Evolutionary conservation across 2,888 invertebrate genomes (phyloP), one percentile per base, ranked within the genome.

Genomic region (Acronicta leporina): DNA sequence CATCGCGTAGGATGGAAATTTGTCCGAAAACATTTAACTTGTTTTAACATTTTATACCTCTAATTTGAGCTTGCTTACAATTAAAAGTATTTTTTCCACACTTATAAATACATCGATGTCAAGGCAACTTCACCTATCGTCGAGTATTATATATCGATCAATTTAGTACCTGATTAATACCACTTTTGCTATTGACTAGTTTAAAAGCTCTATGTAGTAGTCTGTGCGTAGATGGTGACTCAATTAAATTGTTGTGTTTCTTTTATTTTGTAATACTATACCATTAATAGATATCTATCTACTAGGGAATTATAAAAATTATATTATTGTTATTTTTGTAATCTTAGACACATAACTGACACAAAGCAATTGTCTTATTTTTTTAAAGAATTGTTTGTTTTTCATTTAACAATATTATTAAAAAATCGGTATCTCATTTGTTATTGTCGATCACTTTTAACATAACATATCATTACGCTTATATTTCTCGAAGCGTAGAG

Each of bases 1-100:
- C 64, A 64, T 48, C 1, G 50, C 40, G 75, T 68, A 50, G 77
- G 73, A 11, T 15, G 43, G 8, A 35, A 5, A 45, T 42, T 16
- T 14, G 11, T 30, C 41, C 27, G 43, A 52, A 63, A 59, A 40
- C 25, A 33, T 16, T 49, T 38, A 30, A n/a, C 0, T 38, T 38
- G 5, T n/a, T 57, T 46, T n/a, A 25, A 55, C 57, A 60, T 61
- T 56, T 35, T 33, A 15, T 10, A 14, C 6, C 4, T 16, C 14
- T 35, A 42, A 43, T 43, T n/a, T 53, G 13, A 46, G 43, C 43
- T 49, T 47, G 49, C n/a, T 16, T 13, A 48, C 20, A 41, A 52
- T 51, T 42, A 42, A 14, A 41, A 15, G 0, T 15, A 20, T 27
- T 30, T 52, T 42, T 40, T 33, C 20, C 38, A 13, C 0, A 15